Evolutionary conservation across 2,888 invertebrate species (phyloP).

Genomic region (Chironomus tentans): DNA sequence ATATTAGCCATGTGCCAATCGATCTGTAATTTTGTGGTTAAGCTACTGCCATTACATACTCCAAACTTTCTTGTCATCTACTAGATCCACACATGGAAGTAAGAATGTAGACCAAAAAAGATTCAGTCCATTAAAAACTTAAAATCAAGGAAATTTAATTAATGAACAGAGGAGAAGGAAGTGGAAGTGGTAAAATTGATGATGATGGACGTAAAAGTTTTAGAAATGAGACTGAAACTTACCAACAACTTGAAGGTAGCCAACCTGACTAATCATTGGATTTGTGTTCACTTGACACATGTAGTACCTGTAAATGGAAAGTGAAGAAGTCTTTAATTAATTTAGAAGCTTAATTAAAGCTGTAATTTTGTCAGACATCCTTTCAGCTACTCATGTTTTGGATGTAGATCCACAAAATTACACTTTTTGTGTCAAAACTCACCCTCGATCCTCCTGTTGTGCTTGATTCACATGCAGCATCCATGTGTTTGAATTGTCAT

Average conservation of each 20-base stretch:
- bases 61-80: too few relatives aligned
- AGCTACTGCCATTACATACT: too few relatives aligned
- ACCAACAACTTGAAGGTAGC: slow-evolving; percentile 89
- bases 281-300: slow-evolving; percentile 56
- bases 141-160: too few relatives aligned
- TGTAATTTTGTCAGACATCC: neutral
- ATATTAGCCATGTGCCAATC: too few relatives aligned
- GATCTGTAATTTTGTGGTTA: too few relatives aligned
- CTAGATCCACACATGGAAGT: too few relatives aligned
- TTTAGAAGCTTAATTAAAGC: neutral
- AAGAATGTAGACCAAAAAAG: too few relatives aligned
- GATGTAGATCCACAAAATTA: too few relatives aligned
- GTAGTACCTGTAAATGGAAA: slow-evolving; percentile 10
- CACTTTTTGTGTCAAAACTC: neutral
- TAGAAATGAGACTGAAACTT: slow-evolving; percentile 39
- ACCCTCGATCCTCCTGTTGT: slow-evolving; percentile 21
- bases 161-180: neutral
- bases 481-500: slow-evolving; percentile 90
- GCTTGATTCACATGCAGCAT: slow-evolving; percentile 65
- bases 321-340: slow-evolving; percentile 10
- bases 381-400: too few relatives aligned
- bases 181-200: neutral
- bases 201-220: neutral
- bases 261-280: slow-evolving; percentile 92
- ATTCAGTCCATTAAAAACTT: too few relatives aligned